phyloP scores from a whole-genome alignment of 2,797 vertebrate genomes.

The Eulemur rubriventer region DNA sequence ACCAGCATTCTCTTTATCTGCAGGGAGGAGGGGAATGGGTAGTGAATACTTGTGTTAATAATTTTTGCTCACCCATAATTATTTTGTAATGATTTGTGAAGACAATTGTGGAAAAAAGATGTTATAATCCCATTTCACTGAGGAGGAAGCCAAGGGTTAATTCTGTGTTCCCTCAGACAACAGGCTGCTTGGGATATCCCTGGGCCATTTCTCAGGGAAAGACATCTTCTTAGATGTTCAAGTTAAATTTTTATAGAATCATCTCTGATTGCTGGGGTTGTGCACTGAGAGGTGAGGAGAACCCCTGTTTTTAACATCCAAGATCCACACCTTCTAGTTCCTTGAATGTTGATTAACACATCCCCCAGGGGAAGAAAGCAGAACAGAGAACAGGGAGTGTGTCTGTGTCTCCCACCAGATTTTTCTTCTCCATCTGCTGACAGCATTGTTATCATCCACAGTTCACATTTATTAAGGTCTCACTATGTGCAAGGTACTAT shows the following conservation, averaged over 20 bases:
- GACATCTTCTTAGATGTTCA: background rate
- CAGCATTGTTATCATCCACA: background rate
- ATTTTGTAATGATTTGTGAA: slow-evolving; percentile 7
- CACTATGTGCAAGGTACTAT: background rate
- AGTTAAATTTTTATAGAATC: background rate
- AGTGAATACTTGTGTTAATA: background rate
- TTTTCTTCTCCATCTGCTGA: background rate
- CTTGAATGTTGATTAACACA: background rate
- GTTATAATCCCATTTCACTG: background rate
- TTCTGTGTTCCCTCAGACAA: background rate
- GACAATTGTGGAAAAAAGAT: background rate
- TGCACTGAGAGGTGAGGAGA: background rate
- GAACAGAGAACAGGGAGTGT: background rate
- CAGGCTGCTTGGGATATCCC: background rate
- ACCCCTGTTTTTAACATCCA: background rate
- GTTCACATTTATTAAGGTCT: background rate
- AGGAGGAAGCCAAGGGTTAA: background rate
- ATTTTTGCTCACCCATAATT: background rate
- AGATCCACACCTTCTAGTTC: background rate
- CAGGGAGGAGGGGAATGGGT: background rate
- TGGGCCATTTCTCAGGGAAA: background rate
- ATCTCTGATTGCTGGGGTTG: background rate
- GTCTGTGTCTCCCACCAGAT: background rate
- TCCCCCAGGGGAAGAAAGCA: background rate
- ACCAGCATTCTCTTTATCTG: background rate